Percentiles rank a stretch among this genome's conserved stretches.
Evolutionary conservation across 2,797 vertebrate species (phyloP).

Genomic region (Sphaeramia orbicularis): DNA sequence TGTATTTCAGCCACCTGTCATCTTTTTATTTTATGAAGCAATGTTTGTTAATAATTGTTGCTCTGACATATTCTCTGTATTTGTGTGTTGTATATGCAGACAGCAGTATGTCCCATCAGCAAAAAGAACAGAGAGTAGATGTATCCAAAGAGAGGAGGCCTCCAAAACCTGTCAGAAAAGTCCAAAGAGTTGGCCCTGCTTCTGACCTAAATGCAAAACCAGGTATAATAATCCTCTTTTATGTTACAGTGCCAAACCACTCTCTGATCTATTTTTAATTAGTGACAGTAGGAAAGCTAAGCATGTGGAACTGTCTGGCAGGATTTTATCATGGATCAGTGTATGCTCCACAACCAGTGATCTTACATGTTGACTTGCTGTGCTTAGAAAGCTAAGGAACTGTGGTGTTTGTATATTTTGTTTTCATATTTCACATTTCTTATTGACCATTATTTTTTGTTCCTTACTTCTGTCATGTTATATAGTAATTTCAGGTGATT

Average conservation of each 20-base stretch:
- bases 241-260: slow-evolving; percentile 16
- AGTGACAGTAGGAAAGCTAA: slow-evolving; percentile 44
- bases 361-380: background rate
- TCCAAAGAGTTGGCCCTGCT: slow-evolving; percentile 85
- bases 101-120: slow-evolving; percentile 57
- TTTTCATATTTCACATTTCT: background rate
- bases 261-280: slow-evolving; percentile 53
- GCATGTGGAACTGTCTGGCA: slow-evolving; percentile 35
- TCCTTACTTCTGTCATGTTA: background rate
- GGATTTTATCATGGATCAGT: slow-evolving; percentile 29
- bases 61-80: background rate
- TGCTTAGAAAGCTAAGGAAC: background rate
- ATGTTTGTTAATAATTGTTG: background rate
- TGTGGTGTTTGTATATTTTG: background rate
- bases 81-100: slow-evolving; percentile 61
- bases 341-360: slow-evolving; percentile 6
- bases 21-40: background rate
- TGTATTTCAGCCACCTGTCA: background rate
- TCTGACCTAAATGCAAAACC: slow-evolving; percentile 87
- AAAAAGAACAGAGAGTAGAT: slow-evolving; percentile 60
- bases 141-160: slow-evolving; percentile 76
- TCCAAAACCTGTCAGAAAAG: slow-evolving; percentile 88
- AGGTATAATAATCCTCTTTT: slow-evolving; percentile 81
- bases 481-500: no score
- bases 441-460: background rate